A percentile compares a stretch with the other conserved stretches of the same genome.
These are phyloP conservation scores for Cosmia pyralina DNA, from an alignment of 2,888 invertebrate genomes.

Conservation along the genomic window DNA sequence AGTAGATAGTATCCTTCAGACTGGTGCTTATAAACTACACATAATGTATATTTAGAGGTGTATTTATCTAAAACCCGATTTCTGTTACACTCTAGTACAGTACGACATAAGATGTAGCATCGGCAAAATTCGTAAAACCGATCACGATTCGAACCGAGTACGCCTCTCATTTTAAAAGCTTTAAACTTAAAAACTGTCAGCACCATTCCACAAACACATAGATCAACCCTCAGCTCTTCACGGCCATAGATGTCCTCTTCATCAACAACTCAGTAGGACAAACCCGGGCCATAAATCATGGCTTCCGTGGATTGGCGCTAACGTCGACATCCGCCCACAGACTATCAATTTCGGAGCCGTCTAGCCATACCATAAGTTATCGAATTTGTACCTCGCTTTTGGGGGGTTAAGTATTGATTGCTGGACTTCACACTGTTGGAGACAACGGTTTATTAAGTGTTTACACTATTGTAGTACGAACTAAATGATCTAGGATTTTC, in stretches of 20 bases:
- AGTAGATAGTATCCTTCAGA: too few relatives aligned
- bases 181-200: constrained; percentile 17
- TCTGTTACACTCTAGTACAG: too few relatives aligned
- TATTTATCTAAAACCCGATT: too few relatives aligned
- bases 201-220: constrained; percentile 19
- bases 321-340: constrained; percentile 73
- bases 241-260: constrained; percentile 53
- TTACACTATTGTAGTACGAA: not conserved
- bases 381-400: constrained; percentile 70
- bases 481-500: not conserved
- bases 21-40: too few relatives aligned
- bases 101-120: too few relatives aligned
- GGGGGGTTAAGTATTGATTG: constrained; percentile 63
- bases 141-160: too few relatives aligned
- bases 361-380: constrained; percentile 73
- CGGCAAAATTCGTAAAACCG: too few relatives aligned
- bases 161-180: not conserved
- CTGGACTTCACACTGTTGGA: constrained; percentile 48
- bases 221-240: constrained; percentile 43
- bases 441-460: constrained; percentile 39
- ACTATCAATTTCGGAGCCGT: constrained; percentile 74
- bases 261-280: constrained; percentile 65
- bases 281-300: constrained; percentile 68
- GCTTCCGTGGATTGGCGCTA: constrained; percentile 69
- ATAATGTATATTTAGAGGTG: too few relatives aligned